phyloP scores from a whole-genome alignment of 2,888 invertebrate genomes.

The Cheilosia grossa region DNA sequence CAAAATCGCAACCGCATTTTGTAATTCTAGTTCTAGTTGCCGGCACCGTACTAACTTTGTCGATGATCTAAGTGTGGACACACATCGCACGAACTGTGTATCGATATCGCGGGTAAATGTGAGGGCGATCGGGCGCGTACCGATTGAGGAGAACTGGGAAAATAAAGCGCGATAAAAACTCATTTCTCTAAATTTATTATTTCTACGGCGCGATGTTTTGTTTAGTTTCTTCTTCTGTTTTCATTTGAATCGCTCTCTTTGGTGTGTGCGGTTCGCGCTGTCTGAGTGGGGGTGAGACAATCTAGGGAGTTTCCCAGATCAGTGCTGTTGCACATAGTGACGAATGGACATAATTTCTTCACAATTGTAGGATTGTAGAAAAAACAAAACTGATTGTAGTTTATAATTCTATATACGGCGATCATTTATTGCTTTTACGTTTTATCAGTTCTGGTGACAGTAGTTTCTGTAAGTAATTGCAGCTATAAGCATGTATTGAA shows the following conservation, averaged over 20 bases:
- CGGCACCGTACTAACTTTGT: constrained; percentile 78
- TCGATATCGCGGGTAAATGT: constrained; percentile 36
- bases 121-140: constrained; percentile 50
- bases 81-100: constrained; percentile 50
- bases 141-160: constrained; percentile 23
- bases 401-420: not conserved
- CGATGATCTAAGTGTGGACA: constrained; percentile 80
- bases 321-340: constrained; percentile 14
- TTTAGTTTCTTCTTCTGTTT: constrained; percentile 16
- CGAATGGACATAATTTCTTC: not conserved
- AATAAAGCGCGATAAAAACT: constrained; percentile 53
- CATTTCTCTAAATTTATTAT: constrained; percentile 34
- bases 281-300: not conserved
- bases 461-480: not conserved
- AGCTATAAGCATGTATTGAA: not conserved
- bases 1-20: constrained; percentile 5
- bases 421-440: constrained; percentile 2
- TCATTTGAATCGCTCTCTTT: constrained; percentile 42
- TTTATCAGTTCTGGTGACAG: not conserved
- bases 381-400: constrained; percentile 1
- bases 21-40: constrained; percentile 18
- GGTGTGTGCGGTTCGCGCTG: not conserved
- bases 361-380: not conserved
- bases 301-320: constrained; percentile 34
- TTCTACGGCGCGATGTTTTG: constrained; percentile 13